Evolutionary conservation across 2,113 vertebrate species (phyloP).

Genomic region (Acinonyx jubatus): DNA sequence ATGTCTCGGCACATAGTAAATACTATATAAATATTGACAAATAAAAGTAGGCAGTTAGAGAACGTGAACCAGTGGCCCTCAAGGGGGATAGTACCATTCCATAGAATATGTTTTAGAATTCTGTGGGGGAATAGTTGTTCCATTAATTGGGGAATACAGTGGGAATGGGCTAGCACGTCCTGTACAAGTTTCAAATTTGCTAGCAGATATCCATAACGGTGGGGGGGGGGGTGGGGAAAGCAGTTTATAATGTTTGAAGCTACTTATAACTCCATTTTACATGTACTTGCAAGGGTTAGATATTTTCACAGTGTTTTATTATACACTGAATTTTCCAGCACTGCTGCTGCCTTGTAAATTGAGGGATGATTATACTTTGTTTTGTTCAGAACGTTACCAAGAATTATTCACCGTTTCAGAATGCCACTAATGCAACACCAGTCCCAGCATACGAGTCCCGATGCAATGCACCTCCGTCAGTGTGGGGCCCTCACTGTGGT

Average conservation of each 20-base stretch:
- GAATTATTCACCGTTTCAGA: slow-evolving; percentile 31
- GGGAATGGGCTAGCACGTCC: neutral
- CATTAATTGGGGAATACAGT: neutral
- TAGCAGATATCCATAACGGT: neutral
- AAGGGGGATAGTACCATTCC: neutral
- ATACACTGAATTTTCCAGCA: neutral
- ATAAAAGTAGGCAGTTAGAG: neutral
- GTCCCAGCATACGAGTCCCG: neutral
- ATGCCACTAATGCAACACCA: neutral
- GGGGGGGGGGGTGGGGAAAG: neutral
- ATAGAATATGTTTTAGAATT: neutral
- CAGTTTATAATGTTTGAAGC: neutral
- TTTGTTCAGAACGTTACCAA: neutral
- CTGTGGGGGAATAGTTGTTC: neutral
- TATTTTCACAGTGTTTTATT: slow-evolving; percentile 24
- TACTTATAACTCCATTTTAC: neutral
- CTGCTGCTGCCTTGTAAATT: neutral
- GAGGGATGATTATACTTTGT: neutral
- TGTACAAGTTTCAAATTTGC: neutral
- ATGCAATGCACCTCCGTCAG: neutral
- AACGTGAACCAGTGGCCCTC: neutral
- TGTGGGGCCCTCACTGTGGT: neutral
- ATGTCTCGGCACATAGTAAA: neutral
- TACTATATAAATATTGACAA: neutral
- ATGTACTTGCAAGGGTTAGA: neutral